Evolutionary conservation across 1,140 invertebrate genomes (phyloP).

Genomic region (Brachionus plicatilis): DNA sequence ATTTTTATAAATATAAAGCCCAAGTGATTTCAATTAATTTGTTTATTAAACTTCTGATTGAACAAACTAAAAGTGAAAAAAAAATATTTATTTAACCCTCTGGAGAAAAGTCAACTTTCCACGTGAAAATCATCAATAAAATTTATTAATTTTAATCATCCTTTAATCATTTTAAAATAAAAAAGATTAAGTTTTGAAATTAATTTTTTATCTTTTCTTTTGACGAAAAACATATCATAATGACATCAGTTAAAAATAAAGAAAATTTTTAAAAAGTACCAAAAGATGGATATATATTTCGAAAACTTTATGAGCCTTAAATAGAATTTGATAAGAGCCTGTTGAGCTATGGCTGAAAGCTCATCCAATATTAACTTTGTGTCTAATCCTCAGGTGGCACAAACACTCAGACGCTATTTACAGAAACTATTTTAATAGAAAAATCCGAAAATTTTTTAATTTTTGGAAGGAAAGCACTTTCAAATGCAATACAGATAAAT

Average conservation of each 20-base stretch:
- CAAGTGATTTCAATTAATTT: not conserved
- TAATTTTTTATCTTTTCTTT: too few relatives aligned
- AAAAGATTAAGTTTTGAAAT: too few relatives aligned
- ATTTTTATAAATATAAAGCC: not conserved
- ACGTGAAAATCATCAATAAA: too few relatives aligned
- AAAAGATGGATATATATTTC: not conserved
- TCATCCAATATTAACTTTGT: not conserved
- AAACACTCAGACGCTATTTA: not conserved
- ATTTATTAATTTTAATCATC: too few relatives aligned
- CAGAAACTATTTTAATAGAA: not conserved
- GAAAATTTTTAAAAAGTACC: too few relatives aligned
- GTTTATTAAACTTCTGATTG: not conserved
- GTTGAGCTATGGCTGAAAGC: not conserved
- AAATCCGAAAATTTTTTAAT: not conserved
- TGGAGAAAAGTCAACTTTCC: not conserved
- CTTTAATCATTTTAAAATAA: too few relatives aligned
- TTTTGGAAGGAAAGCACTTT: not conserved
- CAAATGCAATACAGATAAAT: not conserved
- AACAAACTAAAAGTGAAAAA: not conserved
- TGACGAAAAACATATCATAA: too few relatives aligned
- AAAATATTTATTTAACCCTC: not conserved
- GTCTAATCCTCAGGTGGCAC: not conserved
- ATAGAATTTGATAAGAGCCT: not conserved
- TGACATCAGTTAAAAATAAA: too few relatives aligned
- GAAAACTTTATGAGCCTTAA: not conserved